Base-by-base conservation (phyloP, 2,888 invertebrate species). In the Synergus laeviventris region DNA sequence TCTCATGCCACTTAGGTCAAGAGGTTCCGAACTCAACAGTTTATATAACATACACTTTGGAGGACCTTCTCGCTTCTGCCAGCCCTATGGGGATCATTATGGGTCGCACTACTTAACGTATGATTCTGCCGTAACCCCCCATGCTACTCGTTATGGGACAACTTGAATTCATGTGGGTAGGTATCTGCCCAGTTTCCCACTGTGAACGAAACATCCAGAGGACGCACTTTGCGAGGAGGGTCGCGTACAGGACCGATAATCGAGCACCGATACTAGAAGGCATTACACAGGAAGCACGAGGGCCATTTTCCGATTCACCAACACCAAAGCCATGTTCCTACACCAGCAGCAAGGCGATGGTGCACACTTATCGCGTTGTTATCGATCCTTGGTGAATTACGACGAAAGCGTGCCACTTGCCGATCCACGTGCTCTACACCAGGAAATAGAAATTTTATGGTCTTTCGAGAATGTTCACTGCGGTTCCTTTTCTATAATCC, bases 361-460 rank as follows among this genome's bases (percentile, higher is more conserved):
- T 81, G 76, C 79, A 81, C 81, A 81, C 81, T 81, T 81, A 81
- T 82, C 80, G 78, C 75, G 75, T 79, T 80, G 78, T 78, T 82
- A 82, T 82, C 80, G 81, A 82, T 82, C 80, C 78, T 76, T 31
- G 39, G 74, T 82, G 81, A 82, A 74, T 82, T 79, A 82, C 78
- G 75, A 75, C 73, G 42, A 78, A 79, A 78, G 80, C 81, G 81
- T 82, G 81, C 80, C 81, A 80, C 80, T 70, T 70, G 31, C 31
- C 49, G 70, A 70, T 70, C 70, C 49, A 70, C 70, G 70, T 70
- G 49, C 70, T 49, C 31, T 70, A 70, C 24, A 31, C 49, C 49
- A 49, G 49, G n/a, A 49, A 70, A 70, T 70, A 70, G 49, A 70
- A 70, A 70, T 70, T 70, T 70, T 70, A 70, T 70, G 31, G 49